phyloP scores from a whole-genome alignment of 2,888 invertebrate genomes.

The Perizoma flavofasciatum region DNA sequence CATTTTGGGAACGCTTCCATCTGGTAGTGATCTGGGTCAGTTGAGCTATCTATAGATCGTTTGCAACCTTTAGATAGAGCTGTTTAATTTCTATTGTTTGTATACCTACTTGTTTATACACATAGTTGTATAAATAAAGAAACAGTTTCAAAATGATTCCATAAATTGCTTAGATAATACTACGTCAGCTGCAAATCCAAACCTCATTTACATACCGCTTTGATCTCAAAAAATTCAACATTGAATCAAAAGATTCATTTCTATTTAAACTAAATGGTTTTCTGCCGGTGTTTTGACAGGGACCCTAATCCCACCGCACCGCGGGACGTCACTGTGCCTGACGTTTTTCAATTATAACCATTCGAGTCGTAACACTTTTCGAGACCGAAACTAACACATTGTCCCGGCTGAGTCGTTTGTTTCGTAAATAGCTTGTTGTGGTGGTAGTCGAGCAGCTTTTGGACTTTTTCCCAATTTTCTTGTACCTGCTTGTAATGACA shows the following conservation, averaged over 20 bases:
- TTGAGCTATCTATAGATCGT: too few species aligned
- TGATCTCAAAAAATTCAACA: conserved; percentile 36
- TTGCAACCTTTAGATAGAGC: too few species aligned
- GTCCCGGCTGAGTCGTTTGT: conserved; percentile 29
- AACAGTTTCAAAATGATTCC: conserved; percentile 1
- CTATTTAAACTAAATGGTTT: conserved; percentile 32
- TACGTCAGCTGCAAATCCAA: conserved; percentile 17
- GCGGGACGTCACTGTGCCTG: conserved; percentile 72
- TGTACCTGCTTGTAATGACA: background rate
- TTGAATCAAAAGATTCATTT: conserved; percentile 31
- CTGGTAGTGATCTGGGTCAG: too few species aligned
- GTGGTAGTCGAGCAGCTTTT: conserved; percentile 11
- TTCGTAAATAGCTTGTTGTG: conserved; percentile 30
- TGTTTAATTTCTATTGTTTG: too few species aligned
- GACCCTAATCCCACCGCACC: conserved; percentile 71
- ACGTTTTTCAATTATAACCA: conserved; percentile 72
- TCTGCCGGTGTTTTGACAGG: conserved; percentile 44
- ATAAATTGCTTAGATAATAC: conserved; percentile 1
- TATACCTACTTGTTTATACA: too few species aligned
- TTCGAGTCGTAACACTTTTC: conserved; percentile 69
- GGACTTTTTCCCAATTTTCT: background rate
- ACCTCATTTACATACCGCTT: conserved; percentile 21
- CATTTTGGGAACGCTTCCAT: too few species aligned
- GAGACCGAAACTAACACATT: conserved; percentile 42
- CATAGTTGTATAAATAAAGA: background rate